Percentiles rank a stretch among this genome's conserved stretches.
Evolutionary conservation across 2,888 invertebrate species (phyloP).

Genomic region (Encarsia formosa): DNA sequence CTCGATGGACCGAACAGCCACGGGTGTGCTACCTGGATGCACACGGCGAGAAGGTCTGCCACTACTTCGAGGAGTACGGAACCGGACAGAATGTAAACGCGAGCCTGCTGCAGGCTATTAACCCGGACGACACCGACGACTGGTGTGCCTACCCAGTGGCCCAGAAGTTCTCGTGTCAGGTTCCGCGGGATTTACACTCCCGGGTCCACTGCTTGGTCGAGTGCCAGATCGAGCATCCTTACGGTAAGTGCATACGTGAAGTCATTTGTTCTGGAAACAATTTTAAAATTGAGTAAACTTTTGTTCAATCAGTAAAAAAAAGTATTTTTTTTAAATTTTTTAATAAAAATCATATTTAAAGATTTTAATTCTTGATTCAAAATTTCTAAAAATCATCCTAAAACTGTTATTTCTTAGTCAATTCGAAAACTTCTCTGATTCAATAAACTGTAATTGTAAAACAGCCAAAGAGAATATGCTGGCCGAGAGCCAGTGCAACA

Average conservation of each 20-base stretch:
- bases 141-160: slow-evolving; percentile 69
- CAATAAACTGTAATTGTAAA: too few species aligned
- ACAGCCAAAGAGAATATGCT: slow-evolving; percentile 57
- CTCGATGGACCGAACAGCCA: slow-evolving; percentile 53
- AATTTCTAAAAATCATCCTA: too few species aligned
- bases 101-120: slow-evolving; percentile 54
- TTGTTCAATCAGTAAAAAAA: too few species aligned
- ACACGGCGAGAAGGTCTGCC: slow-evolving; percentile 52
- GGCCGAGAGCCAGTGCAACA: slow-evolving; percentile 64
- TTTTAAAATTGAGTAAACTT: neutral
- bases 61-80: slow-evolving; percentile 46
- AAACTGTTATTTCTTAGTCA: too few species aligned
- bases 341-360: too few species aligned
- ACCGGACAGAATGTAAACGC: slow-evolving; percentile 54
- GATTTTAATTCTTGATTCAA: too few species aligned
- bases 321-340: too few species aligned
- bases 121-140: slow-evolving; percentile 51
- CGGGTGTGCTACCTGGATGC: slow-evolving; percentile 57
- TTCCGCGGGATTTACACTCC: slow-evolving; percentile 55
- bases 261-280: neutral
- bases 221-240: slow-evolving; percentile 69
- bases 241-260: slow-evolving; percentile 38
- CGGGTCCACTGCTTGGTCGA: slow-evolving; percentile 61
- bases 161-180: slow-evolving; percentile 55
- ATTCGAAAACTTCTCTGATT: too few species aligned